These are phyloP conservation scores for Trissolcus japonicus DNA, from an alignment of 2,888 invertebrate species.

Conservation along the genomic window DNA sequence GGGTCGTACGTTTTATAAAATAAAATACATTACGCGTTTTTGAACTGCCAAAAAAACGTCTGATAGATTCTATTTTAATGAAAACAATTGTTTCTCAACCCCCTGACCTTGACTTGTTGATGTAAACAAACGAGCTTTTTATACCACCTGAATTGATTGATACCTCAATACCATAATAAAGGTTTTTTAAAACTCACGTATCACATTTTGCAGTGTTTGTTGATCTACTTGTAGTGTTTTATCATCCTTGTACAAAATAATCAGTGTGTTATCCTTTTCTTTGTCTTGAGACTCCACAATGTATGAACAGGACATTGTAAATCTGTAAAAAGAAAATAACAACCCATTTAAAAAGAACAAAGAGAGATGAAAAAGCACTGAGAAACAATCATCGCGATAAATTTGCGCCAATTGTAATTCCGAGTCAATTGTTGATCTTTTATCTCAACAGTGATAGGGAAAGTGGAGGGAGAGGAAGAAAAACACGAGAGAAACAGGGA, in stretches of 20 bases:
- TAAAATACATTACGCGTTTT: too few relatives aligned
- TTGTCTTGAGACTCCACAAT: slow-evolving; percentile 69
- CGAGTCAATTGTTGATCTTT: not conserved
- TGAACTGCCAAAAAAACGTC: too few relatives aligned
- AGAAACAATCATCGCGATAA: not conserved
- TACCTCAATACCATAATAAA: not conserved
- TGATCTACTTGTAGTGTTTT: slow-evolving; percentile 89
- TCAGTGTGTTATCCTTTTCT: slow-evolving; percentile 82
- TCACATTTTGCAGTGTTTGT: slow-evolving; percentile 85
- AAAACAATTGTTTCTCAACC: too few relatives aligned
- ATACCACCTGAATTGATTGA: not conserved
- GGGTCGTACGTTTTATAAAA: too few relatives aligned
- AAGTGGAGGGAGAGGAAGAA: too few relatives aligned
- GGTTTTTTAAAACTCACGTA: slow-evolving; percentile 80
- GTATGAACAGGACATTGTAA: slow-evolving; percentile 72
- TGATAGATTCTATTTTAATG: too few relatives aligned
- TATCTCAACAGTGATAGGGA: not conserved
- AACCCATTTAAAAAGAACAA: too few relatives aligned
- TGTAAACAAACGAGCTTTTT: not conserved
- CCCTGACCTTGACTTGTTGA: too few relatives aligned
- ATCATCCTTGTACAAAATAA: slow-evolving; percentile 91
- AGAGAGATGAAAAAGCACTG: not conserved
- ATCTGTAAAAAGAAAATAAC: slow-evolving; percentile 32
- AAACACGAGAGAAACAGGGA: too few relatives aligned
- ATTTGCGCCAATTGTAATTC: not conserved